Evolutionary conservation across 2,797 vertebrate species (phyloP), one percentile per base, ranked within the genome.

Genomic region (Smutsia temminckii): DNA sequence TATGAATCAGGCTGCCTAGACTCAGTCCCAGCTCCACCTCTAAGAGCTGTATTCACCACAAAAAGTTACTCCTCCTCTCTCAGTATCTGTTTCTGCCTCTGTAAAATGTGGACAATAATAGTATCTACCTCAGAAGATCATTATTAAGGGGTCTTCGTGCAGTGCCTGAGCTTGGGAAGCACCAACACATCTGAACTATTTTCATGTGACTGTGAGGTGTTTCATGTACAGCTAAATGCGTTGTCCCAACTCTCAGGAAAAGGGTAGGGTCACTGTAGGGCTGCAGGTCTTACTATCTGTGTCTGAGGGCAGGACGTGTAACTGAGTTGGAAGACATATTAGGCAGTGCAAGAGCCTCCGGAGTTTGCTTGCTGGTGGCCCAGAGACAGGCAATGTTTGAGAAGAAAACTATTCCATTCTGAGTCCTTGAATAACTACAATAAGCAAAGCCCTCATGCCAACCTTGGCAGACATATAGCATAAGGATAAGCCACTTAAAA

Each of bases 181-280:
- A 34, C 46, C 27, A 29, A 8, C 55, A 61, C 53, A 81, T 55
- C 12, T 55, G 80, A 71, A 42, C 25, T 32, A n/a, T 37, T 51
- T 78, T 23, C 59, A 66, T 21, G 42, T 61, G 32, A 29, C 21
- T 42, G 32, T 78, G n/a, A 85, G 46, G 71, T 59, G 20, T 69
- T 61, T 14, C 14, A 13, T n/a, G 32, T 27, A 57, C 0, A 72
- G 49, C 32, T 69, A 37, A 91, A 91, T 29, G 20, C 3, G 49
- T 13, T 85, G 59, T 64, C 91, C 89, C 75, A 91, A 84, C 57
- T 46, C 49, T 94, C 49, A 61, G 79, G 40, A 64, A 78, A 81
- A 68, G 23, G 8, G 2, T 53, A 53, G 23, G 5, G 27, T 34
- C 18, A 18, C 77, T 51, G 2, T 21, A 75, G 40, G 37, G 81